Percentiles rank a stretch among this genome's conserved stretches.
These are phyloP conservation scores for Microcebus tavaratra DNA, from an alignment of 2,113 vertebrate genomes.

Conservation along the genomic window DNA sequence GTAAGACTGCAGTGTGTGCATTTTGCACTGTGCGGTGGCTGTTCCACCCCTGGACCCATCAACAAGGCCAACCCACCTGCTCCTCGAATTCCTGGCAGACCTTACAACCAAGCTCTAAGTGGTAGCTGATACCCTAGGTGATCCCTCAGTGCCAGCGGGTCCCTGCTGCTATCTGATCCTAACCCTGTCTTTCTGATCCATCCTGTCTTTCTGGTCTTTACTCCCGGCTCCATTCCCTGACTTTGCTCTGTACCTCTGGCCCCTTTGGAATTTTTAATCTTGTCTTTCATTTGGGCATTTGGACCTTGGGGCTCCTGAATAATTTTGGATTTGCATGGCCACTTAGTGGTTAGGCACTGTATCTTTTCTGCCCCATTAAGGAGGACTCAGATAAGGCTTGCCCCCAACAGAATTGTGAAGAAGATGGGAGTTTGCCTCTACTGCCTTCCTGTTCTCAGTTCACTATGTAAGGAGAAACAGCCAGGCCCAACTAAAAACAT, in stretches of 20 bases:
- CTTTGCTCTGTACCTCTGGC: not conserved
- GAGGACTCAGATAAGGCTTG: not conserved
- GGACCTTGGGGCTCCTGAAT: not conserved
- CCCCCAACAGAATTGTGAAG: not conserved
- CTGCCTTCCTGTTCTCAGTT: not conserved
- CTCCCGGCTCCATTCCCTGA: not conserved
- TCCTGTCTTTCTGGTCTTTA: not conserved
- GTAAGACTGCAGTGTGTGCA: not conserved
- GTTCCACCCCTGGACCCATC: not conserved
- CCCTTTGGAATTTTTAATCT: not conserved
- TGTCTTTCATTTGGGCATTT: not conserved
- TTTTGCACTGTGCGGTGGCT: not conserved
- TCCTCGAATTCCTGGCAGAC: conserved; percentile 26
- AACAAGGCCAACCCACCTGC: not conserved
- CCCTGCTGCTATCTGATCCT: not conserved
- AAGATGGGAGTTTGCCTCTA: not conserved
- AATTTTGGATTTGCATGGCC: not conserved
- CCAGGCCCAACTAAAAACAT: no score
- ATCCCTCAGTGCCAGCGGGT: not conserved
- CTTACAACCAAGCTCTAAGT: conserved; percentile 58
- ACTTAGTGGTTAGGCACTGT: not conserved
- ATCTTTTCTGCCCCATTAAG: not conserved
- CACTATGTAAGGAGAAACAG: no score
- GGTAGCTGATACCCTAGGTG: not conserved
- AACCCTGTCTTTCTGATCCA: not conserved